Evolutionary conservation across 1,140 invertebrate genomes (phyloP), one percentile per base, ranked within the genome.

Genomic region (Drepana arcuata): DNA sequence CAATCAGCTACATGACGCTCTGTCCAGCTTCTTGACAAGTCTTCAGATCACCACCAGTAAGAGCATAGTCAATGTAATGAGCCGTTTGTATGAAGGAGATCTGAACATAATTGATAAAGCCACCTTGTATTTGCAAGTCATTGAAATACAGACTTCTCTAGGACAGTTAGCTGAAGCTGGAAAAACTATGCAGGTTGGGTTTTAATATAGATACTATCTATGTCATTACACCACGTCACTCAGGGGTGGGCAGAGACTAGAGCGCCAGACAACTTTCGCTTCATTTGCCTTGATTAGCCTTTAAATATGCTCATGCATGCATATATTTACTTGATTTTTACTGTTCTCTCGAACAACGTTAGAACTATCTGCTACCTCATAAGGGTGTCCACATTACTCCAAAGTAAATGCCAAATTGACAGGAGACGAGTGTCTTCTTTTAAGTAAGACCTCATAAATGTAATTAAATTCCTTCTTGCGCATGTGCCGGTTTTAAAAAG

Each of bases 91-190:
- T 44, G 55, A 84, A 62, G 44, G 74, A 45, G 69, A 90, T 48
- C 83, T 93, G 15, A 87, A 88, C 46, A 83, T 90, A 6, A 89
- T 91, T 6, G 95, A 98, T 62, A 90, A 91, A 67, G 91, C 95
- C 1, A 92, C 92, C 1, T 86, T 98, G 16, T 97, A 92, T 73
- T 84, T 97, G 15, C 95, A 98, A 78, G 75, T 98, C 16, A 93
- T 95, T 21, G 90, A 94, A 48, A 89, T 89, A 23, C 89, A 95
- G 46, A 88, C 88, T 25, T 68, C 87, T 15, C 81, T 91, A 2
- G 88, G 87, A 11, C 89, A 93, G 61, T 88, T 89, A 51, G 87
- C 90, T 26, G 94, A 98, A 77, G 95, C 96, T 7, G 85, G 88
- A 3, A 88, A 89, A 52, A 82, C 93, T 9, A 91, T 98, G 84